Evolutionary conservation across 2,797 vertebrate species (phyloP).

Genomic region (Epinephelus malabaricus): DNA sequence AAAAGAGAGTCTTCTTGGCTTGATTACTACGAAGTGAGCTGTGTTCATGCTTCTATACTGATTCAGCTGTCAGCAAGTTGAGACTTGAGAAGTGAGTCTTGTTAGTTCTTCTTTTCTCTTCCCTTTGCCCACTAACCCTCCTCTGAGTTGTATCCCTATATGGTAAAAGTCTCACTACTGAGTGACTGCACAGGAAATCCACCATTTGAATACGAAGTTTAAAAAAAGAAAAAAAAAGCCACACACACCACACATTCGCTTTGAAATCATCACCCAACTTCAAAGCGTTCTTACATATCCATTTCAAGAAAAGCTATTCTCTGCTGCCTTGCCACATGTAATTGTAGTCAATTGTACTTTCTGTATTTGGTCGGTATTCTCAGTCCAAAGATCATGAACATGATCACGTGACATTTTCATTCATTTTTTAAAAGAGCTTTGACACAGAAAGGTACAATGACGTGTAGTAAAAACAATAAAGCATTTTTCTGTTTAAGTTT

Average conservation of each 20-base stretch:
- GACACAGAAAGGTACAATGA: not conserved
- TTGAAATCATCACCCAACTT: constrained; percentile 7
- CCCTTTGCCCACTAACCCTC: constrained; percentile 40
- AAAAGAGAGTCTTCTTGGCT: constrained; percentile 38
- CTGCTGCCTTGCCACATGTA: not conserved
- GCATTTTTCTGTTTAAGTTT: not conserved
- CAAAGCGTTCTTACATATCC: constrained; percentile 5
- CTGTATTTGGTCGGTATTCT: not conserved
- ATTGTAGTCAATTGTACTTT: not conserved
- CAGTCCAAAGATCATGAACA: not conserved
- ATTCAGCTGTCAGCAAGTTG: constrained; percentile 66
- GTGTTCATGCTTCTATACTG: constrained; percentile 25
- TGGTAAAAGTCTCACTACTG: constrained; percentile 75
- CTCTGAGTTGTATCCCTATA: constrained; percentile 77
- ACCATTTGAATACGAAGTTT: constrained; percentile 46
- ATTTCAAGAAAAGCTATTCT: constrained; percentile 7
- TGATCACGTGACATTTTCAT: not conserved
- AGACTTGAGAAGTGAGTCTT: constrained; percentile 71
- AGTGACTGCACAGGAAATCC: constrained; percentile 75
- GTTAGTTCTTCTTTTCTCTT: constrained; percentile 78
- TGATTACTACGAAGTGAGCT: constrained; percentile 15
- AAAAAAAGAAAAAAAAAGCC: constrained; percentile 27
- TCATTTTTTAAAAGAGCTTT: not conserved
- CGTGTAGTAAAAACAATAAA: not conserved
- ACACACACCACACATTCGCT: not conserved